Evolutionary conservation across 2,888 invertebrate genomes (phyloP).

Genomic region (Brassicogethes aeneus): DNA sequence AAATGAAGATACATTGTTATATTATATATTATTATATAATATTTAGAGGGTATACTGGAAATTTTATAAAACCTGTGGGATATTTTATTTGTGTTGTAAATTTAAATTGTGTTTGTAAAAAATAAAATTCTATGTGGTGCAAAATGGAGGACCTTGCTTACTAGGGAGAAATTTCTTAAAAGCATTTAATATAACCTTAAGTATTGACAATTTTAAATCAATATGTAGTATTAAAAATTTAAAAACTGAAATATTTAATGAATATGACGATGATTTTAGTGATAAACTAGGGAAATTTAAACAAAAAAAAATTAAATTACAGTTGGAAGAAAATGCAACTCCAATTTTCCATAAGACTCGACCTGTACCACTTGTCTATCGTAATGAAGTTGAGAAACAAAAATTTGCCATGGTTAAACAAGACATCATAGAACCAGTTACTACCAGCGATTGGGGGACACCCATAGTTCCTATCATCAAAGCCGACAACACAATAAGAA

Average conservation of each 20-base stretch:
- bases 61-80: constrained; percentile 7
- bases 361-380: background rate
- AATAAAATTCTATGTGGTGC: background rate
- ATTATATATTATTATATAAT: too few species aligned
- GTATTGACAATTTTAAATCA: too few species aligned
- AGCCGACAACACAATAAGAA: too few species aligned
- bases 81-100: background rate
- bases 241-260: too few species aligned
- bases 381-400: background rate
- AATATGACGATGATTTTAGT: too few species aligned
- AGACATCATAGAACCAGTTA: background rate
- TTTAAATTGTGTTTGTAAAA: background rate
- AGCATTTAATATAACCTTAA: background rate
- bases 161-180: background rate
- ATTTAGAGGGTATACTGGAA: constrained; percentile 10
- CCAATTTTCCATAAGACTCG: background rate
- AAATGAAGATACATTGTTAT: constrained; percentile 5
- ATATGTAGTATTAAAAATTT: too few species aligned
- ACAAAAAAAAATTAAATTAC: too few species aligned
- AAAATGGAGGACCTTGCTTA: background rate
- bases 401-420: background rate
- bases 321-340: background rate
- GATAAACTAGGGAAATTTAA: too few species aligned
- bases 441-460: too few species aligned
- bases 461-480: too few species aligned